Evolutionary conservation across 2,113 vertebrate genomes (phyloP).

Genomic region (Oxygymnocypris stewartii): DNA sequence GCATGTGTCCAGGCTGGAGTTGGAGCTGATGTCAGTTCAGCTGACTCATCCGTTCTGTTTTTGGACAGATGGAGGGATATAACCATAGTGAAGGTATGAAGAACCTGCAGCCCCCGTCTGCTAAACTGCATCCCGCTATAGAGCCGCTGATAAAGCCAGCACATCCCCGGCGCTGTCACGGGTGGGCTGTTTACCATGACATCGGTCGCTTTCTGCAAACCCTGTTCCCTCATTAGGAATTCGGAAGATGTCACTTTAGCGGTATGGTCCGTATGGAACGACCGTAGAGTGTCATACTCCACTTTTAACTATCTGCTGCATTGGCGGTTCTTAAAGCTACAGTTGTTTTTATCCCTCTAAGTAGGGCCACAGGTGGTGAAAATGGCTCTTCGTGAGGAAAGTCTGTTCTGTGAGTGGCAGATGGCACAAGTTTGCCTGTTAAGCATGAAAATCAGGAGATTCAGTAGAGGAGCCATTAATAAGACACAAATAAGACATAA

Average conservation of each 20-base stretch:
- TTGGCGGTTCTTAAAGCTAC: conserved; percentile 41
- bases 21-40: background rate
- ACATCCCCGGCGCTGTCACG: conserved; percentile 5
- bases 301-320: conserved; percentile 33
- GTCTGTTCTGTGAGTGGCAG: conserved; percentile 50
- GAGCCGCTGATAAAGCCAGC: background rate
- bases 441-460: conserved; percentile 29
- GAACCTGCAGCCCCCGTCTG: conserved; percentile 6
- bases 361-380: conserved; percentile 34
- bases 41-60: conserved; percentile 29
- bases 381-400: conserved; percentile 1
- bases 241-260: conserved; percentile 37
- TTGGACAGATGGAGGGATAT: background rate
- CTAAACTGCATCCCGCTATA: conserved; percentile 3
- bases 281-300: background rate
- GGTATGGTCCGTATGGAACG: conserved; percentile 24
- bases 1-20: background rate
- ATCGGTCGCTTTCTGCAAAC: background rate
- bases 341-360: conserved; percentile 12
- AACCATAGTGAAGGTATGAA: conserved; percentile 22
- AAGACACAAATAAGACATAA: conserved; percentile 51
- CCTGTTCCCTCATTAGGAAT: conserved; percentile 33
- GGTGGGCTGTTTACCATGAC: conserved; percentile 26
- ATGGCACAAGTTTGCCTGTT: conserved; percentile 56
- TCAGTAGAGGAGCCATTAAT: conserved; percentile 51